phyloP scores from a whole-genome alignment of 2,888 invertebrate genomes.

The Spicauda simplicius region DNA sequence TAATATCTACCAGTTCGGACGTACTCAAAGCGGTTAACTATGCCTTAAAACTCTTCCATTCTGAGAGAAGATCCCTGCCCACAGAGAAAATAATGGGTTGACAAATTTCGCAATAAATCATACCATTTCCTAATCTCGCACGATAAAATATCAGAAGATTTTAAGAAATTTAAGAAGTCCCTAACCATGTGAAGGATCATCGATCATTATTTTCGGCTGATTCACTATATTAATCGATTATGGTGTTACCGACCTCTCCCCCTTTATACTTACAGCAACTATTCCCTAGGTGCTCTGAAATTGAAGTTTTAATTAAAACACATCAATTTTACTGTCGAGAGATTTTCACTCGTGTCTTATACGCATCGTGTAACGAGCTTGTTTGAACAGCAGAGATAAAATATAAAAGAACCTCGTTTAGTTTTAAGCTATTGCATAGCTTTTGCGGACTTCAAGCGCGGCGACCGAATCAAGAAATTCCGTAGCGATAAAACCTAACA shows the following conservation, averaged over 20 bases:
- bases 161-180: conserved; percentile 11
- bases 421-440: too few relatives aligned
- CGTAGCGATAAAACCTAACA: too few relatives aligned
- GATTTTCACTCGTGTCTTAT: conserved; percentile 13
- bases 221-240: conserved; percentile 28
- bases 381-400: neutral
- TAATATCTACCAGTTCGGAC: too few relatives aligned
- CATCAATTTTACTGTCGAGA: conserved; percentile 33
- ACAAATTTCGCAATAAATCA: neutral
- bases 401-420: neutral
- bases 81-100: too few relatives aligned
- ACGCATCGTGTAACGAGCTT: conserved; percentile 12
- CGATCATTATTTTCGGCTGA: conserved; percentile 33
- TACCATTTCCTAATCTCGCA: neutral
- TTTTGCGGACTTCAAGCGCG: too few relatives aligned
- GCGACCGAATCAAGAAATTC: too few relatives aligned
- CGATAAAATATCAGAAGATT: neutral
- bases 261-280: conserved; percentile 11
- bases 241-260: conserved; percentile 22
- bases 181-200: conserved; percentile 7
- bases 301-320: conserved; percentile 35
- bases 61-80: too few relatives aligned
- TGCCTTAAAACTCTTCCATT: too few relatives aligned
- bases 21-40: too few relatives aligned
- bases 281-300: conserved; percentile 28